phyloP scores from a whole-genome alignment of 2,113 vertebrate species.

The Globicephala melas region DNA sequence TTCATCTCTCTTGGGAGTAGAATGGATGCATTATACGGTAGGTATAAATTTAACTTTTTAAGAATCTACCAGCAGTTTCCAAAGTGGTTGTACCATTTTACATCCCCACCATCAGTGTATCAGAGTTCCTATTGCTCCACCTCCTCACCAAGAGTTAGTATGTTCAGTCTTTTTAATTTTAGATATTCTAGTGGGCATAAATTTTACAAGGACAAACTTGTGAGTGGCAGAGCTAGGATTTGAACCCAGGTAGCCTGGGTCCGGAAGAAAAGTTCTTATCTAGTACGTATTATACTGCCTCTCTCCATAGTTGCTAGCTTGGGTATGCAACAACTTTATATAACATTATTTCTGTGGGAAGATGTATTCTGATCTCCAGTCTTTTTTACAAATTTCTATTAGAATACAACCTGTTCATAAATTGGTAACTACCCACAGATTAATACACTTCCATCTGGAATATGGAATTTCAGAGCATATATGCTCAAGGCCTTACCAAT shows the following conservation, averaged over 20 bases:
- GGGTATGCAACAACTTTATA: not conserved
- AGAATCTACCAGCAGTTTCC: not conserved
- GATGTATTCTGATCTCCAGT: not conserved
- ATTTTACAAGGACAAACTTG: not conserved
- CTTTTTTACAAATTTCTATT: not conserved
- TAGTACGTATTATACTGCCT: not conserved
- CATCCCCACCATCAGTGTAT: not conserved
- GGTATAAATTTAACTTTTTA: not conserved
- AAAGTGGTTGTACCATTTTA: not conserved
- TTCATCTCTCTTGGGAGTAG: not conserved
- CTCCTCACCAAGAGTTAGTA: not conserved
- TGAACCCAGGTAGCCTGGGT: not conserved
- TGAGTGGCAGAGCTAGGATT: not conserved
- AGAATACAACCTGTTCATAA: not conserved
- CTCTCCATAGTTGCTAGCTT: not conserved
- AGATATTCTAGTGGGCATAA: not conserved
- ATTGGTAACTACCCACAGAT: not conserved
- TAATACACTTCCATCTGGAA: not conserved
- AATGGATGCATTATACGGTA: not conserved
- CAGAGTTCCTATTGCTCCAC: not conserved
- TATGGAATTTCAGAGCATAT: not conserved
- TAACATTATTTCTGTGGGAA: not conserved
- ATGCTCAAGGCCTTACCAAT: not conserved
- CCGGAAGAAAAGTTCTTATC: not conserved
- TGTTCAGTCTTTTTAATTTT: not conserved